Percentiles rank a stretch among this genome's conserved stretches.
Conservation (phyloP, 2,888 invertebrate genomes). For the Autographa pulchrina region DNA sequence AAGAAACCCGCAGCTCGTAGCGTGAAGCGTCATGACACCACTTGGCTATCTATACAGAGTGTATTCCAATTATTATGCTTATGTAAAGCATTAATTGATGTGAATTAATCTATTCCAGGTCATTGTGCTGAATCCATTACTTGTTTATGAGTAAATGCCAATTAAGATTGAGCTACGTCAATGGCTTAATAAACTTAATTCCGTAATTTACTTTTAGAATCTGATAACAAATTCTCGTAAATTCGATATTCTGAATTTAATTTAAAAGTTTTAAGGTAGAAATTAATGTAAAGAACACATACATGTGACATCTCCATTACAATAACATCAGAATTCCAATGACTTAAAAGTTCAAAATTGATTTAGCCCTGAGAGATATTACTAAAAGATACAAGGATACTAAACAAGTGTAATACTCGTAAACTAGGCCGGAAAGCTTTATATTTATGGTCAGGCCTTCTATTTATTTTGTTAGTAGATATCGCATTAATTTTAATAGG, state of each 20-base stretch:
- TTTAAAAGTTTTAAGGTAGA: too few species aligned
- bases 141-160: not conserved
- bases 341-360: conserved; percentile 7
- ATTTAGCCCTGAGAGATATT: conserved; percentile 21
- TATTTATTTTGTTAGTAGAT: conserved; percentile 62
- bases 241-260: too few species aligned
- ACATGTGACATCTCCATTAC: not conserved
- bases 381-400: conserved; percentile 18
- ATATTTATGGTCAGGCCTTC: conserved; percentile 70
- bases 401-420: conserved; percentile 44
- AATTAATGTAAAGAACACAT: not conserved
- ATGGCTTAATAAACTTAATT: too few species aligned
- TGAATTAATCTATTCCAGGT: not conserved
- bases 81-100: not conserved
- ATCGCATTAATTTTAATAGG: conserved; percentile 38
- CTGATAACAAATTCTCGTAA: too few species aligned
- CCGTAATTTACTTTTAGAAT: not conserved
- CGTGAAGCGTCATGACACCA: not conserved
- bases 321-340: not conserved
- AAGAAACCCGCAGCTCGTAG: too few species aligned
- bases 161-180: not conserved
- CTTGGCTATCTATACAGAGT: not conserved
- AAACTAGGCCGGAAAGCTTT: conserved; percentile 62
- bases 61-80: not conserved
- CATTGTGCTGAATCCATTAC: not conserved